Percentiles rank a stretch among this genome's conserved stretches.
phyloP scores from a whole-genome alignment of 2,797 vertebrate species.

The Geotrypetes seraphini region DNA sequence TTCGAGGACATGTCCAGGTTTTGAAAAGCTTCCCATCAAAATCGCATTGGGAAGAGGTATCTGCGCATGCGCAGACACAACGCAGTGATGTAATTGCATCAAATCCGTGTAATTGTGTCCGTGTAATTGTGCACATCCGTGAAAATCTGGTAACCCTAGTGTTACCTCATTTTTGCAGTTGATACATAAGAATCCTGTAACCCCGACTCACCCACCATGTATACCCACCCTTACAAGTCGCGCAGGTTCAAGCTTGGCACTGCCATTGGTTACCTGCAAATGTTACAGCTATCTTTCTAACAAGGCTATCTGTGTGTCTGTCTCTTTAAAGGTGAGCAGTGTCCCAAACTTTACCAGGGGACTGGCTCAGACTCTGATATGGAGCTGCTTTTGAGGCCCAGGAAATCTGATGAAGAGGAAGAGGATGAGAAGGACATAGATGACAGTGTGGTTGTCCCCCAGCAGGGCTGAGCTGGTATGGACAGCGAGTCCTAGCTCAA shows the following conservation, averaged over 20 bases:
- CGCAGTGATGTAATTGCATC: too few species aligned
- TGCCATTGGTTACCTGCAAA: not conserved
- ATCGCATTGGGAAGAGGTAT: too few species aligned
- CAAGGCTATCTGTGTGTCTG: not conserved
- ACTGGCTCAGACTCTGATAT: constrained; percentile 51
- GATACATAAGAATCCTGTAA: too few species aligned
- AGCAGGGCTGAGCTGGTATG: constrained; percentile 18
- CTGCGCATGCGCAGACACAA: too few species aligned
- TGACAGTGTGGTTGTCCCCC: constrained; percentile 21
- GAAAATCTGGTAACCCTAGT: too few species aligned
- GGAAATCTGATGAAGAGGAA: constrained; percentile 23
- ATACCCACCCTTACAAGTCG: not conserved
- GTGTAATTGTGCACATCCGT: too few species aligned
- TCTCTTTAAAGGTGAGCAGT: constrained; percentile 30
- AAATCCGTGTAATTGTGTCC: too few species aligned
- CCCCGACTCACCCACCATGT: not conserved
- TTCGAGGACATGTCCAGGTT: too few species aligned
- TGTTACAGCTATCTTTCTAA: not conserved
- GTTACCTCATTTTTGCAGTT: too few species aligned
- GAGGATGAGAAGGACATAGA: constrained; percentile 24
- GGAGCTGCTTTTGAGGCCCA: constrained; percentile 58
- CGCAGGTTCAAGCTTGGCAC: accelerated
- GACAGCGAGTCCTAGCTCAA: too few species aligned
- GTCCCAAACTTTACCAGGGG: constrained; percentile 41
- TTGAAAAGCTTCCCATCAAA: too few species aligned